A percentile compares a stretch with the other conserved stretches of the same genome.
phyloP scores from a whole-genome alignment of 2,113 vertebrate genomes.

The Podiceps cristatus region DNA sequence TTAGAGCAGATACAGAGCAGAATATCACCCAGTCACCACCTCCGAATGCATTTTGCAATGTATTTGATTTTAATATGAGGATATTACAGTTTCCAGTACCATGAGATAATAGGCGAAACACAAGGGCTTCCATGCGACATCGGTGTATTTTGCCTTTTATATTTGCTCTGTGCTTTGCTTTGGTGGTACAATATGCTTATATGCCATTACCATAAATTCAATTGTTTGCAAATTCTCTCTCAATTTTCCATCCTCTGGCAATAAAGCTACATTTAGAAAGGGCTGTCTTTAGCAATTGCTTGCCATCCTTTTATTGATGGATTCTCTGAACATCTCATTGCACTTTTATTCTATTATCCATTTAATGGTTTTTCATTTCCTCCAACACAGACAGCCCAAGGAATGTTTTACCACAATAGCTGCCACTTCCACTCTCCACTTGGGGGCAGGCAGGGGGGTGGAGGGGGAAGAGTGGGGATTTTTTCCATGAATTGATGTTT shows the following conservation, averaged over 20 bases:
- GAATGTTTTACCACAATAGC: slow-evolving; percentile 29
- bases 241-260: slow-evolving; percentile 54
- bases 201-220: slow-evolving; percentile 72
- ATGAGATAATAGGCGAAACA: slow-evolving; percentile 24
- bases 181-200: slow-evolving; percentile 33
- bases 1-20: background rate
- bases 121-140: slow-evolving; percentile 34
- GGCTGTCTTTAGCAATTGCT: slow-evolving; percentile 65
- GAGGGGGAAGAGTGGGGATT: background rate
- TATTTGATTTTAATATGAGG: slow-evolving; percentile 59
- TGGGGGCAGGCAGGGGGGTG: background rate
- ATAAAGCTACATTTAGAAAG: slow-evolving; percentile 59
- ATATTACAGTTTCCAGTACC: slow-evolving; percentile 44
- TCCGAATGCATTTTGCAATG: slow-evolving; percentile 23
- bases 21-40: background rate
- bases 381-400: slow-evolving; percentile 14
- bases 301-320: slow-evolving; percentile 68
- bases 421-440: background rate
- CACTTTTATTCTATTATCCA: slow-evolving; percentile 64
- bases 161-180: slow-evolving; percentile 39
- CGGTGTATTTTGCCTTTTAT: background rate
- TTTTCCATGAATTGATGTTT: background rate
- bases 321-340: slow-evolving; percentile 61
- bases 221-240: slow-evolving; percentile 66
- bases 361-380: slow-evolving; percentile 73